These are phyloP conservation scores for Dinothrombium tinctorium DNA, from an alignment of 1,140 invertebrate genomes.

Conservation along the genomic window DNA sequence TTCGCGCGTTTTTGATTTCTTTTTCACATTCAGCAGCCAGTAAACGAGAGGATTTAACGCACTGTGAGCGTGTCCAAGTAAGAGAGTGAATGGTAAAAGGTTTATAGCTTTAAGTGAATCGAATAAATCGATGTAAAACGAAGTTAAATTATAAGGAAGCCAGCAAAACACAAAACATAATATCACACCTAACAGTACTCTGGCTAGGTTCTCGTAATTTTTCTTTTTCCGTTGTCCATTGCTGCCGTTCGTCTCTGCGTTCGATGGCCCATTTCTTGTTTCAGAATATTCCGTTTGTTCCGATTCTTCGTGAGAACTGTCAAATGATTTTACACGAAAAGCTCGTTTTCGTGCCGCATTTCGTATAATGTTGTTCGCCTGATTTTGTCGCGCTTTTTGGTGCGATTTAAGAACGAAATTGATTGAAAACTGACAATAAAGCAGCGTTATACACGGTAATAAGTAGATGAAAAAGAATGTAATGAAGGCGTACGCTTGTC, in stretches of 20 bases:
- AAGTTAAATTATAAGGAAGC: slow-evolving; percentile 40
- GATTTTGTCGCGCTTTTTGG: too few species aligned
- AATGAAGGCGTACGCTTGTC: not conserved
- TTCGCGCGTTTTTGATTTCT: not conserved
- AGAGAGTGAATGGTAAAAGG: slow-evolving; percentile 34
- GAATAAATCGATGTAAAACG: slow-evolving; percentile 28
- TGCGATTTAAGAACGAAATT: slow-evolving; percentile 34
- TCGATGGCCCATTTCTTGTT: too few species aligned
- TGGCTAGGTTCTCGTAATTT: slow-evolving; percentile 36
- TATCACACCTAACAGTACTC: slow-evolving; percentile 39
- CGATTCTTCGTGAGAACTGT: not conserved
- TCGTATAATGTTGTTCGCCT: not conserved
- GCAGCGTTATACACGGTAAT: slow-evolving; percentile 25
- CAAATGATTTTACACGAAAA: not conserved
- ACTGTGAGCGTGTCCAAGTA: slow-evolving; percentile 46
- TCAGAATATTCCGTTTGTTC: not conserved
- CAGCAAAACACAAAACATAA: slow-evolving; percentile 42
- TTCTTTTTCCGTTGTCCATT: not conserved
- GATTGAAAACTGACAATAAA: slow-evolving; percentile 36
- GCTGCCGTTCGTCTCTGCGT: too few species aligned
- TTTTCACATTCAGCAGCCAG: slow-evolving; percentile 33
- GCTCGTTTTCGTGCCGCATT: not conserved
- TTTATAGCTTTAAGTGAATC: slow-evolving; percentile 19
- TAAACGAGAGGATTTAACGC: slow-evolving; percentile 50
- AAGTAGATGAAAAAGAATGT: slow-evolving; percentile 20